Evolutionary conservation across 2,888 invertebrate genomes (phyloP), one percentile per base, ranked within the genome.

Genomic region (Saturnia japonica): DNA sequence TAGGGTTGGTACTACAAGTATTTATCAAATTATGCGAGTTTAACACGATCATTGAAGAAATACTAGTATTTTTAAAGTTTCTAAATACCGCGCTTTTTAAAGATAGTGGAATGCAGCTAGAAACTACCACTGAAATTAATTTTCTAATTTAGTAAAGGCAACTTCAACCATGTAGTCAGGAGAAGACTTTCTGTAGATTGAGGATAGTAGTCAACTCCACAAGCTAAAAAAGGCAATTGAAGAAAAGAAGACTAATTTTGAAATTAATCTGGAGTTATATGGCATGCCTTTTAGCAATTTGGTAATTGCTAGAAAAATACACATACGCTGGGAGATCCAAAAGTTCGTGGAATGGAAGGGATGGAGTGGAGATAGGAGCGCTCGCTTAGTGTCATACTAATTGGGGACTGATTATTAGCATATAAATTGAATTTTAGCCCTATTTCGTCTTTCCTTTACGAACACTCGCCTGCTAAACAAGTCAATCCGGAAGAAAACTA

Each of bases 1-100:
- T 78, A 91, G 91, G 91, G 91, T 71, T 91, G 89, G 28, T 70
- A 12, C 57, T 45, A 34, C 43, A 43, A 25, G 67, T 72, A 69
- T 67, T 73, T 68, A 70, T 70, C 7, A 60, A 25, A 64, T 62
- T 68, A 66, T 68, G 11, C 6, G 25, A 25, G 14, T 60, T 25
- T 12, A 22, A 8, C 4, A 22, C 22, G 11, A 54, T 54, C 1
- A 12, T 19, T 54, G 28, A 9, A 14, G 16, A 25, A 22, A 57
- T 25, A 19, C 8, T 7, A 51, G 16, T n/a, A 51, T n/a, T 22
- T 51, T 22, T 8, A n/a, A 51, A 43, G 14, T 43, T 43, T 43
- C 43, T 34, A 34, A 47, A 47, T 47, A 1, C 14, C 45, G 12
- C 19, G 16, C 19, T 19, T 7, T 47, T 47, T 47, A 19, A 4